Base-by-base conservation (phyloP, 1,140 invertebrate genomes). In the Bombus consobrinus region DNA sequence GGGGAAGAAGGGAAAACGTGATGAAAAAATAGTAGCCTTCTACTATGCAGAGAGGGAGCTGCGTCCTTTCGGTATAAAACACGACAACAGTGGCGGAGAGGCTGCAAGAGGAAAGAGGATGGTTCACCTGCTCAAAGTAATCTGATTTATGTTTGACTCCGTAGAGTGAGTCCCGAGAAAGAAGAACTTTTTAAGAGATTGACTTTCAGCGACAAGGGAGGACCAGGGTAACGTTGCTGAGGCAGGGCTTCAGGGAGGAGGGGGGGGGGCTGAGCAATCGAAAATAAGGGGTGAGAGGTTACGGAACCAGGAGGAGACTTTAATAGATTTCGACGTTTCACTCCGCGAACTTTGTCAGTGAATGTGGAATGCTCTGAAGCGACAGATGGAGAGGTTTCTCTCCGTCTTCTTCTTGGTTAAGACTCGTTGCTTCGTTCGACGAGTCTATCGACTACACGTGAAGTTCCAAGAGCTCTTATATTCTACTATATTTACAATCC, bases 81-180 rank as follows among this genome's bases (percentile, higher is more conserved):
- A 18, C 28, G 34, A 13, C 22, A 4, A 28, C 28, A 53, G 28
- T 8, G 66, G 43, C 53, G 62, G n/a, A 3, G 13, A 62, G 53
- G 34, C 34, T 2, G 28, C 10, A n/a, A 8, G 53, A 28, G 18
- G 25, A 43, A 41, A 34, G 6, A 41, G 15, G 28, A 18, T 18
- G 71, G 62, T 75, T 43, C 81, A 53, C 68, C 69, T 81, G 76
- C 87, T 64, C 83, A 59, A 71, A 66, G 87, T 93, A 94, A 94
- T 94, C 90, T 92, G 94, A 95, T 94, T 93, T 94, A 91, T 92
- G 89, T 92, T 93, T 92, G 93, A 94, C 92, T 94, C 81, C 73
- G 81, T 75, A 87, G 81, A 81, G 88, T 66, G 83, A 90, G 88
- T 83, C 83, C 81, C 64, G 69, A 32, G 22, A 62, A 84, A 69